A percentile compares a stretch with the other conserved stretches of the same genome.
phyloP scores from a whole-genome alignment of 1,140 invertebrate genomes.

The Lepidurus apus region DNA sequence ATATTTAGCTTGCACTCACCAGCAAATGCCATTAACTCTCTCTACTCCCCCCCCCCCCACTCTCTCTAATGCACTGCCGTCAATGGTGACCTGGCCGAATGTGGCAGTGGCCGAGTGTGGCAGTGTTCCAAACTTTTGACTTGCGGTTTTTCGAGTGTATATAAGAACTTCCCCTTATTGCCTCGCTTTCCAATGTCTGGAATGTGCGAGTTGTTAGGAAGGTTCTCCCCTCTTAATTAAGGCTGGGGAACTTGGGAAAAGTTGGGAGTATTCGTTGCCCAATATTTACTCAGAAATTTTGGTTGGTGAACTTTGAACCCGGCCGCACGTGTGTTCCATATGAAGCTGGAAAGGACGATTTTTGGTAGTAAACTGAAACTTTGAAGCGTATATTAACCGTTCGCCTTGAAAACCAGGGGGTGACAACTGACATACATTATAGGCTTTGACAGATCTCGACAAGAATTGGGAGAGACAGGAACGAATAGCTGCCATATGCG shows the following conservation, averaged over 20 bases:
- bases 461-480: background rate
- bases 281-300: background rate
- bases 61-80: background rate
- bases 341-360: background rate
- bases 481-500: background rate
- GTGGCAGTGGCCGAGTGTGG: too few relatives aligned
- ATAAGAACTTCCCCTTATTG: too few relatives aligned
- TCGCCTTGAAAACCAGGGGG: background rate
- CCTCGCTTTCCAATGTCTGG: too few relatives aligned
- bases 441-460: background rate
- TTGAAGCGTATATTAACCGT: too few relatives aligned
- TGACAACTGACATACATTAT: conserved; percentile 9
- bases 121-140: background rate
- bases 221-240: too few relatives aligned
- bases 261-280: background rate
- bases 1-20: conserved; percentile 6
- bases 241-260: background rate
- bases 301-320: conserved; percentile 1
- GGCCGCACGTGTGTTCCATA: conserved; percentile 1
- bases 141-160: too few relatives aligned
- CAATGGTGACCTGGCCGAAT: background rate
- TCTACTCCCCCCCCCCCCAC: background rate
- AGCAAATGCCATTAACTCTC: background rate
- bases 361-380: too few relatives aligned
- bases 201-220: too few relatives aligned